These are phyloP conservation scores for Thamnophis elegans DNA, from an alignment of 2,797 vertebrate species.

Conservation along the genomic window DNA sequence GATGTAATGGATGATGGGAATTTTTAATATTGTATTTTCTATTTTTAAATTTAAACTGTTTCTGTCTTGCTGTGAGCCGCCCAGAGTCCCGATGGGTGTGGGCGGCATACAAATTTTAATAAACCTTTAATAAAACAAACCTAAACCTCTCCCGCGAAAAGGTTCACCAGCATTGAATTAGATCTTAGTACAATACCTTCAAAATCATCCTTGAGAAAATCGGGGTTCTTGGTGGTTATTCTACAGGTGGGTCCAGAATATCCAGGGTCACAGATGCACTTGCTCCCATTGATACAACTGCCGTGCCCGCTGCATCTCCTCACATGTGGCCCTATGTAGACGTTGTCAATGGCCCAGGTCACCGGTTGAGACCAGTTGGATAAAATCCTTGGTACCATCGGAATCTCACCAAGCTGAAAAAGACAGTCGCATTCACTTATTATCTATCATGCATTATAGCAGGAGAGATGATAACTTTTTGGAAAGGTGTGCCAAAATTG, in stretches of 20 bases:
- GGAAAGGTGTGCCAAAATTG: no score
- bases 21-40: no score
- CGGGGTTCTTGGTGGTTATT: conserved; percentile 86
- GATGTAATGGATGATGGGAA: no score
- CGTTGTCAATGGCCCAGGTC: conserved; percentile 94
- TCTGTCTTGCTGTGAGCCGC: no score
- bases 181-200: conserved; percentile 80
- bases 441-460: neutral
- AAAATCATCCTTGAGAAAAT: conserved; percentile 99
- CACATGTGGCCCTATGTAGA: conserved; percentile 97
- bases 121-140: no score
- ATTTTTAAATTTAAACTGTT: no score
- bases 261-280: conserved; percentile 88
- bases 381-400: conserved; percentile 98
- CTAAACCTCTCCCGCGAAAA: no score
- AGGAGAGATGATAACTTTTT: no score
- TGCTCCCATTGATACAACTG: conserved; percentile 86
- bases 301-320: conserved; percentile 94
- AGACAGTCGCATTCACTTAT: neutral
- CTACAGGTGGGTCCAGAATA: conserved; percentile 91
- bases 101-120: no score
- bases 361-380: conserved; percentile 82
- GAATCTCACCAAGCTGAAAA: conserved; percentile 89
- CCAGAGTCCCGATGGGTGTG: no score
- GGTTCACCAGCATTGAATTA: no score